Base-by-base conservation (phyloP, 2,888 invertebrate genomes). In the Eulithis prunata region DNA sequence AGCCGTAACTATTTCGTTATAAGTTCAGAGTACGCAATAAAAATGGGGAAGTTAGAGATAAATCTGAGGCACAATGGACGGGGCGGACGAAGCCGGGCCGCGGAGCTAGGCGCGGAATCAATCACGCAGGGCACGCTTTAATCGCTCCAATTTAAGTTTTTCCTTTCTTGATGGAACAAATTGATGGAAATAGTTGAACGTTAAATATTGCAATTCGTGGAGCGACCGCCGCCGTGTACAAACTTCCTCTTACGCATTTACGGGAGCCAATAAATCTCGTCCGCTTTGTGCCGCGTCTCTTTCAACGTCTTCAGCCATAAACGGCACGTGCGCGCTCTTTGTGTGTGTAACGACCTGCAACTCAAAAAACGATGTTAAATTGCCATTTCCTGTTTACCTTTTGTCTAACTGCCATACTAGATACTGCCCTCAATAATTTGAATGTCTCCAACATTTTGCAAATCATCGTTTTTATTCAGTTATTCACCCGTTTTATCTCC, bases 1-100 rank as follows among this genome's bases (percentile, higher is more conserved):
- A 91, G 90, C 88, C 90, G 90, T 90, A 89, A 91, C 90, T 92
- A 91, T 91, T 92, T 91, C 89, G 88, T 91, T 92, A 90, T 91
- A 89, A 91, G 91, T 91, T 90, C 91, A 83, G 87, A 91, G 89
- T 91, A 86, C 88, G 91, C 90, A 91, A 91, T 93, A 92, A 93
- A 92, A 91, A 88, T 81, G 82, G 85, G 86, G 86, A 87, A 90
- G 89, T 86, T 49, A 87, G 87, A 90, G 86, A 91, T 91, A 90
- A 91, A 93, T 91, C 88, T 87, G 83, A 80, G 78, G 82, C 82
- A 85, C 89, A 90, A 91, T 75, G 59, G 71, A 70, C 71, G 66
- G 45, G 71, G 69, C 64, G 62, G 72, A 75, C 64, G 69, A 71
- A 75, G 73, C 75, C 75, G 81, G 78, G 80, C 75, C 73, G 74